phyloP scores from a whole-genome alignment of 2,797 vertebrate species.

The Dipus sagitta region DNA sequence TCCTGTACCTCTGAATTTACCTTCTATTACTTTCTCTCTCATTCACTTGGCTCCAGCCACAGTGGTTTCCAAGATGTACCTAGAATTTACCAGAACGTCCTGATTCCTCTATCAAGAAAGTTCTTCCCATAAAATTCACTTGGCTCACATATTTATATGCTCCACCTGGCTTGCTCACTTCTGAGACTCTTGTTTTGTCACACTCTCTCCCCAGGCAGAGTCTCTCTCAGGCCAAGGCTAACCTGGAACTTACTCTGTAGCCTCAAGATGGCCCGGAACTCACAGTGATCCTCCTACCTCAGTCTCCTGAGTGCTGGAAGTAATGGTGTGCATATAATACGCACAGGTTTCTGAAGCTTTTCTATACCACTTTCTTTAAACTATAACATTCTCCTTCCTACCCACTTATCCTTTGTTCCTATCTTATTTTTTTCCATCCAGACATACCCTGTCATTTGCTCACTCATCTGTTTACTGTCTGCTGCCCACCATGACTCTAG shows the following conservation, averaged over 20 bases:
- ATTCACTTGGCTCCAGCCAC: background rate
- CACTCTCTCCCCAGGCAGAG: background rate
- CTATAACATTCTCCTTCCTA: background rate
- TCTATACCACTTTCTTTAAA: background rate
- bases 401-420: background rate
- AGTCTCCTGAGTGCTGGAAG: too few species aligned
- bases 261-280: too few species aligned
- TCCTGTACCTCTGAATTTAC: conserved; percentile 24
- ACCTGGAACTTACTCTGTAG: too few species aligned
- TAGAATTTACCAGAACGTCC: background rate
- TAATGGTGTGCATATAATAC: too few species aligned
- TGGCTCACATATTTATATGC: background rate
- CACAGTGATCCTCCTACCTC: too few species aligned
- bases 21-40: background rate
- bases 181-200: background rate
- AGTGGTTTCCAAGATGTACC: background rate
- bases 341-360: too few species aligned
- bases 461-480: background rate
- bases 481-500: background rate
- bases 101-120: background rate
- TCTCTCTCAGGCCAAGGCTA: too few species aligned
- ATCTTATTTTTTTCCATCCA: background rate
- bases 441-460: background rate
- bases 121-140: background rate
- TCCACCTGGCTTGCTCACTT: background rate